Evolutionary conservation across 2,113 vertebrate genomes (phyloP).

Genomic region (Chlorodrepanis virens): DNA sequence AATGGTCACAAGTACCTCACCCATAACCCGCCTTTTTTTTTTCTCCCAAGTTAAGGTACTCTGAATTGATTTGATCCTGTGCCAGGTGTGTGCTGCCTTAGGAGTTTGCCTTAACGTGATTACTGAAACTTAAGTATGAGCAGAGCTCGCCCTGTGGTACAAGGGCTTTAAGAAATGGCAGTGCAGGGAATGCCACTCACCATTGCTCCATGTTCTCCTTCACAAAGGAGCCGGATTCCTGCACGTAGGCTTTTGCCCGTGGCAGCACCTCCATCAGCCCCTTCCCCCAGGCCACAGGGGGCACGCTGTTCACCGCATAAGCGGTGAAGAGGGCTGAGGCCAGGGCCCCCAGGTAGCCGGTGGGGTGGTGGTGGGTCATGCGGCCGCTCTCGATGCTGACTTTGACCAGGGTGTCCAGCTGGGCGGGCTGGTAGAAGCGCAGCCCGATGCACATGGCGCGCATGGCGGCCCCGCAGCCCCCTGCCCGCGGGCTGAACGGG

Average conservation of each 20-base stretch:
- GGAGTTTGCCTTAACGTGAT: neutral
- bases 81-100: neutral
- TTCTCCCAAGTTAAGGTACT: neutral
- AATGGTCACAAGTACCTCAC: neutral
- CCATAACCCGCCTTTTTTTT: neutral
- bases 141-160: rapidly evolving
- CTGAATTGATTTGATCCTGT: neutral
- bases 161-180: rapidly evolving
- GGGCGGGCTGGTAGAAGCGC: slow-evolving; percentile 58
- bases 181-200: slow-evolving; percentile 35
- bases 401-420: slow-evolving; percentile 69
- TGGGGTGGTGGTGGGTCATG: slow-evolving; percentile 87
- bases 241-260: slow-evolving; percentile 68
- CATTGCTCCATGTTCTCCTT: slow-evolving; percentile 76
- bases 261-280: slow-evolving; percentile 74
- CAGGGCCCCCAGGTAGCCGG: slow-evolving; percentile 80
- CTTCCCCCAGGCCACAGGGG: slow-evolving; percentile 76
- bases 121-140: neutral
- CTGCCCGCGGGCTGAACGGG: slow-evolving; percentile 58
- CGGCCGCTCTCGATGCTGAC: slow-evolving; percentile 83
- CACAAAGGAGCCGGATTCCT: slow-evolving; percentile 55
- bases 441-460: slow-evolving; percentile 84
- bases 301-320: slow-evolving; percentile 63
- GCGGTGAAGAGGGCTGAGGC: slow-evolving; percentile 78
- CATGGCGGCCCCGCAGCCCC: slow-evolving; percentile 85